Percentiles rank a stretch among this genome's conserved stretches.
These are phyloP conservation scores for Crotalus horridus DNA, from an alignment of 2,113 vertebrate genomes.

Conservation along the genomic window DNA sequence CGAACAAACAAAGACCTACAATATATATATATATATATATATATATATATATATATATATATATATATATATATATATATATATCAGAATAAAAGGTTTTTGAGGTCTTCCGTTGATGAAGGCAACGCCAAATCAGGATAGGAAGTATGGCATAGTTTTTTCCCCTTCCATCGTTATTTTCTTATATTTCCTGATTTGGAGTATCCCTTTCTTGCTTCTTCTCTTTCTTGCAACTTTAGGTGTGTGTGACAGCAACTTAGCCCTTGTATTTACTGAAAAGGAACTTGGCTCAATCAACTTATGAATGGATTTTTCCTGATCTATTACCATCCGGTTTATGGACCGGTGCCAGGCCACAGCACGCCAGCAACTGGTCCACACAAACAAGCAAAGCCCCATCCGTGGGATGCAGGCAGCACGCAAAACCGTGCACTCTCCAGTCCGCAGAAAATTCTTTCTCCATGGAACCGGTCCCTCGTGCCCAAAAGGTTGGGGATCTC, in stretches of 20 bases:
- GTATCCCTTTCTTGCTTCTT: background rate
- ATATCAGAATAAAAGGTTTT: background rate
- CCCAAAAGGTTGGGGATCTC: background rate
- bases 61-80: too few relatives aligned
- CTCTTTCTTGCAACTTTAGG: background rate
- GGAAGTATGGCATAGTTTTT: background rate
- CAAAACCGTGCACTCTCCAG: background rate
- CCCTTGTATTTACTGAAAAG: background rate
- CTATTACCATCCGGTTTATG: background rate
- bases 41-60: too few relatives aligned
- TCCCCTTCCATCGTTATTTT: background rate
- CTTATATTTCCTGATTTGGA: background rate
- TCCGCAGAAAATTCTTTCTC: background rate
- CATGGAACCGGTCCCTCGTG: background rate
- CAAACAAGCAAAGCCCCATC: background rate
- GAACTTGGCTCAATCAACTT: background rate
- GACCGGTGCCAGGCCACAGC: background rate
- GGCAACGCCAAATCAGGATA: background rate
- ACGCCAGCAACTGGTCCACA: background rate
- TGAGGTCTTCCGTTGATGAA: background rate
- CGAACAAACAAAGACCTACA: too few relatives aligned
- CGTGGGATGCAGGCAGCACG: background rate
- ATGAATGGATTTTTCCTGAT: background rate
- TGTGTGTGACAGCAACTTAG: background rate
- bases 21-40: too few relatives aligned